These are phyloP conservation scores for Stigmatopora nigra DNA, from an alignment of 2,113 vertebrate genomes.

Conservation along the genomic window DNA sequence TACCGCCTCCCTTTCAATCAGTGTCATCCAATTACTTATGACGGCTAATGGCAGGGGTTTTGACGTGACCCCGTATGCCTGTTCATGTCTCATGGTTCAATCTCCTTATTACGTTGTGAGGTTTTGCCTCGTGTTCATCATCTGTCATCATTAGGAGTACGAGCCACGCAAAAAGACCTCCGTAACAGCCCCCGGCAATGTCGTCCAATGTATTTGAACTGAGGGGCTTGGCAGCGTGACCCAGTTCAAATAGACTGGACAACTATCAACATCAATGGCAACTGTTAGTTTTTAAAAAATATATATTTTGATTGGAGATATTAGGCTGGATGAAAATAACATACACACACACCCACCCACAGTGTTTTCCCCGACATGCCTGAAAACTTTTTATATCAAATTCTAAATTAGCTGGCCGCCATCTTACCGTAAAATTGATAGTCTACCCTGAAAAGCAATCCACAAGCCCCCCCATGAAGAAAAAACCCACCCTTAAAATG, in stretches of 20 bases:
- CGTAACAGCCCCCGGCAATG: conserved; percentile 22
- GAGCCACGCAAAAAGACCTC: conserved; percentile 23
- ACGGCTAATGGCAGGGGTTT: conserved; percentile 31
- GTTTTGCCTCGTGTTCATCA: conserved; percentile 27
- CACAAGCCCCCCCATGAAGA: conserved; percentile 51
- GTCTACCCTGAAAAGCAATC: conserved; percentile 41
- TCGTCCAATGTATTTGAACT: background rate
- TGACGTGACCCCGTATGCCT: conserved; percentile 38
- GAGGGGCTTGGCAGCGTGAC: no score
- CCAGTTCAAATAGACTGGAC: no score
- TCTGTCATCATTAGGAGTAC: conserved; percentile 40
- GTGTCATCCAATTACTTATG: conserved; percentile 30
- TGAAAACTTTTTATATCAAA: background rate
- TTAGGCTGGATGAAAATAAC: no score
- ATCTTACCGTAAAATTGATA: conserved; percentile 13
- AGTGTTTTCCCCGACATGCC: no score
- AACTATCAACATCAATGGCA: no score
- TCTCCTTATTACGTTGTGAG: conserved; percentile 31
- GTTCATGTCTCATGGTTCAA: conserved; percentile 31
- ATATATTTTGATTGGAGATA: no score
- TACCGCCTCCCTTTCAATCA: conserved; percentile 42
- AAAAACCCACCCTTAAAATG: conserved; percentile 44
- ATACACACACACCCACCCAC: no score
- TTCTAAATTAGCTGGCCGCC: conserved; percentile 32
- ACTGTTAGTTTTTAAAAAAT: no score